phyloP scores from a whole-genome alignment of 1,140 invertebrate species.

The Drosophila aff. region DNA sequence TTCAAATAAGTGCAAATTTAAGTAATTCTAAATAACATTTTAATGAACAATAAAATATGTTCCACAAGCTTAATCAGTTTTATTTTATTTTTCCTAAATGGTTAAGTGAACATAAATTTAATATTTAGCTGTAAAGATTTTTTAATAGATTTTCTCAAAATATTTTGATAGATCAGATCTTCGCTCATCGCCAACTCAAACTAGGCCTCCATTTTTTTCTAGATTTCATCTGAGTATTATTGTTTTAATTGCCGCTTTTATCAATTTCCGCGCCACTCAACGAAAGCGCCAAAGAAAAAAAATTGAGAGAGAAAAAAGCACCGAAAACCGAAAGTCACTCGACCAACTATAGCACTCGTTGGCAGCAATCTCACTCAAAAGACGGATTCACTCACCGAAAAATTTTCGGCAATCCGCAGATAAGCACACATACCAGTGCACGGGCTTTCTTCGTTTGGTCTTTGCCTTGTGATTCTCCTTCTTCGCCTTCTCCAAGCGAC shows the following conservation, averaged over 20 bases:
- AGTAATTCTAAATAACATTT: too few species aligned
- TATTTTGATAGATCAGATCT: too few species aligned
- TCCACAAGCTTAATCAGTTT: too few species aligned
- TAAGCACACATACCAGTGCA: slow-evolving; percentile 24
- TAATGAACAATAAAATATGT: too few species aligned
- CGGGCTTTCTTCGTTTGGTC: slow-evolving; percentile 26
- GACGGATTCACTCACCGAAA: slow-evolving; percentile 24
- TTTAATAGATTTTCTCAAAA: too few species aligned
- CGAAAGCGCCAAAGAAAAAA: slow-evolving; percentile 15
- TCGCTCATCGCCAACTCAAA: slow-evolving; percentile 3
- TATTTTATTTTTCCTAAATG: too few species aligned
- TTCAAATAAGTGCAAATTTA: too few species aligned
- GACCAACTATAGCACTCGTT: slow-evolving; percentile 7
- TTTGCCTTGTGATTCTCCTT: slow-evolving; percentile 30
- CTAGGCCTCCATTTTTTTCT: slow-evolving; percentile 31
- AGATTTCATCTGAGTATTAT: slow-evolving; percentile 22
- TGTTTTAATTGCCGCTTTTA: slow-evolving; percentile 32
- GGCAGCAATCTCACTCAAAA: slow-evolving; percentile 9
- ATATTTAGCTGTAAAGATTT: too few species aligned
- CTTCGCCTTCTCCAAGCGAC: slow-evolving; percentile 3
- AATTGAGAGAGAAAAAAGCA: slow-evolving; percentile 7
- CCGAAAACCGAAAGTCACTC: slow-evolving; percentile 28
- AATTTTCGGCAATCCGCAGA: slow-evolving; percentile 51
- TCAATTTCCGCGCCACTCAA: slow-evolving; percentile 38
- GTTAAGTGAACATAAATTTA: too few species aligned